Evolutionary conservation across 2,113 vertebrate species (phyloP), one percentile per base, ranked within the genome.

Genomic region (Rhea pennata): DNA sequence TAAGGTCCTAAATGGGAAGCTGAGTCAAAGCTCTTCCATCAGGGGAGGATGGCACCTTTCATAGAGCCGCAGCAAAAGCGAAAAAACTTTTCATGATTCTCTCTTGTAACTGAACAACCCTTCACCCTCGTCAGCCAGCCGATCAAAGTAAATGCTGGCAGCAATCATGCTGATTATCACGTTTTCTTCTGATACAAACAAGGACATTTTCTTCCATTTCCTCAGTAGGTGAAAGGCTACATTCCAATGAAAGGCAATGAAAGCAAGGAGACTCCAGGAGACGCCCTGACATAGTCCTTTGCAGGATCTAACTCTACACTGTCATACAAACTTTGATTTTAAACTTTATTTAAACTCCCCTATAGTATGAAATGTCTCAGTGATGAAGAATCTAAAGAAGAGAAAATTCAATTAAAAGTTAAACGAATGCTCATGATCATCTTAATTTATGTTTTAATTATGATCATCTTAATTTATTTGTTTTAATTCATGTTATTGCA

Each of bases 61-160:
- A 12, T 17, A 10, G 12, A 44, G n/a, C 17, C 48, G 13, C 51
- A 42, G 29, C 0, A 1, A 12, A 5, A 33, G 6, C 2, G n/a
- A n/a, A 15, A 36, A 69, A 3, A 15, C 51, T 53, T 31, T 44
- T 22, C n/a, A 86, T 23, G 80, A 86, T 12, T 69, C 40, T 20
- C 8, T 79, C 62, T 51, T 54, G 23, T 6, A 72, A 72, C 8
- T 23, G 29, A 92, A 54, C 6, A 75, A 78, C 23, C 11, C 44
- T 85, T 72, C 53, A 42, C 9, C 6, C 9, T 7, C 39, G 65
- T 4, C 54, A 65, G 1, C 36, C 53, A 81, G 10, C 17, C 46
- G 10, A 16, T 39, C 26, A 67, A 74, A 67, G 11, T 27, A 72
- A 78, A 75, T 3, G 42, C 71, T 14, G 58, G 27, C 4, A 11